Evolutionary conservation across 2,113 vertebrate species (phyloP), one percentile per base, ranked within the genome.

Genomic region (Dasyprocta punctata): DNA sequence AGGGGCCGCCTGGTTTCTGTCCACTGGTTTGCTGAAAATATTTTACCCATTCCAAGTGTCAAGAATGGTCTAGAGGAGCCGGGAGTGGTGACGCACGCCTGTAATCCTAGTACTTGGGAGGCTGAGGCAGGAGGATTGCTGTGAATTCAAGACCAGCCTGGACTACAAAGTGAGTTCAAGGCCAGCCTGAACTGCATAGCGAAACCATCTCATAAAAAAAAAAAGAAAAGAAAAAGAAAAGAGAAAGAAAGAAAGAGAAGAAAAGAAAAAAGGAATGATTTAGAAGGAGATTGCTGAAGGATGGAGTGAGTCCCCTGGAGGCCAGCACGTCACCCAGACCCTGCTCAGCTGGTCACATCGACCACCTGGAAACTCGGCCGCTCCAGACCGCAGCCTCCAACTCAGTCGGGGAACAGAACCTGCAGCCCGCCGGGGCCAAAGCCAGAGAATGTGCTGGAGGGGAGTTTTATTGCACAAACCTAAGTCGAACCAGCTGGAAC

Each of bases 401-500:
- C 44, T 77, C 30, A 47, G 85, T 77, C 30, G 36, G 81, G 8
- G 0, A 26, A 54, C 63, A 86, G 91, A 92, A 65, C 85, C 93
- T 78, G 93, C 89, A 86, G 96, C 65, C 73, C 41, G 65, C 36
- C 0, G 2, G 41, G 82, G 89, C 88, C 69, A 22, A 30, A 36
- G 96, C 97, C 96, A 94, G 95, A 58, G 83, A 89, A 78, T 88
- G 95, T 83, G 88, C 81, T 1, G 44, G 93, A 86, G 91, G 82
- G 81, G 93, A 92, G 86, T 92, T 93, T 96, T 88, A 95, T 60
- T 95, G 89, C 96, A 87, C 78, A 49, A 80, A 33, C 54, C 92
- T 81, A 67, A 63, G 82, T 81, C 52, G 91, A 94, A 88, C 95
- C 92, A 96, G 95, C 96, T 95, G 98, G 85, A 88, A 85, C 58